Conservation (phyloP, 1,140 invertebrate species). For the Nilaparvata lugens region DNA sequence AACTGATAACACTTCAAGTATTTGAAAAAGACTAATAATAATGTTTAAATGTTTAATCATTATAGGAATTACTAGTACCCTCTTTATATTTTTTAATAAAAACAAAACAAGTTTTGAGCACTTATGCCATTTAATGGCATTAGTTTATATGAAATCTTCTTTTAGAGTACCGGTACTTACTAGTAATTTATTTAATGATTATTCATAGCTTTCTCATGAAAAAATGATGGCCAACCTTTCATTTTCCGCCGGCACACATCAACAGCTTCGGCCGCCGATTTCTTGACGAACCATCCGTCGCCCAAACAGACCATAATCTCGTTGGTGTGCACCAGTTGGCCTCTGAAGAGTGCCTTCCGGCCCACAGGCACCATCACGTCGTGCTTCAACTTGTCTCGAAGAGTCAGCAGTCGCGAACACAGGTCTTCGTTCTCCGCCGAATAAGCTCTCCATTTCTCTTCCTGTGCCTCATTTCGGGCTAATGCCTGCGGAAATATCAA, state of each 20-base stretch:
- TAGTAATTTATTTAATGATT: too few species aligned
- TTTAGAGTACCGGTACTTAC: too few species aligned
- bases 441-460: slow-evolving; percentile 15
- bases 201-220: too few species aligned
- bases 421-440: slow-evolving; percentile 21
- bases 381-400: slow-evolving; percentile 29
- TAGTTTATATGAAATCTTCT: too few species aligned
- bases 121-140: too few species aligned
- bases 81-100: too few species aligned
- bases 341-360: slow-evolving; percentile 53
- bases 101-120: too few species aligned
- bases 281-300: slow-evolving; percentile 61
- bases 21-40: too few species aligned
- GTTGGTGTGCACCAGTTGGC: slow-evolving; percentile 59
- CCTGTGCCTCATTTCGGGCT: slow-evolving; percentile 8
- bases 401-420: slow-evolving; percentile 12
- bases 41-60: too few species aligned
- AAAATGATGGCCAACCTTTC: slow-evolving; percentile 41
- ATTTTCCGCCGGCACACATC: slow-evolving; percentile 51
- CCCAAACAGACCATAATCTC: slow-evolving; percentile 57
- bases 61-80: too few species aligned
- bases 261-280: slow-evolving; percentile 51
- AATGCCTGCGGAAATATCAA: slow-evolving; percentile 19
- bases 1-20: too few species aligned
- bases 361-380: slow-evolving; percentile 54